Percentiles rank a stretch among this genome's conserved stretches.
Conservation (phyloP, 2,888 invertebrate species). For the Euplexia lucipara region DNA sequence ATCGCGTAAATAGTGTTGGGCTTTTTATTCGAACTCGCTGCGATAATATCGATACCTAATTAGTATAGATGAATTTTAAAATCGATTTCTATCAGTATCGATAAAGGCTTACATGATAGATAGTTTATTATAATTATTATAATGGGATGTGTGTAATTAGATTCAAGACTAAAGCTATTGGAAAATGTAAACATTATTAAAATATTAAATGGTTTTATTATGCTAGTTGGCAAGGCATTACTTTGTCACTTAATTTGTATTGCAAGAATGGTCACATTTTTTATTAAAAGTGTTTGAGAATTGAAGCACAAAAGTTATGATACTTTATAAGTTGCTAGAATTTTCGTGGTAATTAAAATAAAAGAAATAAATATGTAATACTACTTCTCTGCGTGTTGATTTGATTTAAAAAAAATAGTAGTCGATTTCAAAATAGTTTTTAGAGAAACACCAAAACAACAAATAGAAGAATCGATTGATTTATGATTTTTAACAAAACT, state of each 20-base stretch:
- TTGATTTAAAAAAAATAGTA: no score
- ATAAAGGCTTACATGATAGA: constrained; percentile 50
- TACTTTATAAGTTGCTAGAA: background rate
- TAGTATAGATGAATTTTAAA: constrained; percentile 58
- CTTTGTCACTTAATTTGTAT: constrained; percentile 18
- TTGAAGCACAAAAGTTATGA: background rate
- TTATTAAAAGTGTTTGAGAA: background rate
- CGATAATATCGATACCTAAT: constrained; percentile 55
- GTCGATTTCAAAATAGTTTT: no score
- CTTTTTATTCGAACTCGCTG: constrained; percentile 37
- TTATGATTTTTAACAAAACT: no score
- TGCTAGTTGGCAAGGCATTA: constrained; percentile 19
- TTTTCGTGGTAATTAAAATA: no score
- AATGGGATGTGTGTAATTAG: constrained; percentile 33
- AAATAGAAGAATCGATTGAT: no score
- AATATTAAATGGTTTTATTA: constrained; percentile 47
- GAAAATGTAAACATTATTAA: constrained; percentile 54
- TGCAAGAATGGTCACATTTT: background rate
- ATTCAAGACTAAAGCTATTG: constrained; percentile 28
- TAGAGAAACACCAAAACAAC: no score
- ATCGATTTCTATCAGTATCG: constrained; percentile 52
- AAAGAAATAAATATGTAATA: no score
- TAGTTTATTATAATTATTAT: constrained; percentile 45
- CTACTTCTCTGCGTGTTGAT: no score
- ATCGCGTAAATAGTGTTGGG: constrained; percentile 45